phyloP scores from a whole-genome alignment of 2,888 invertebrate genomes.

The Thecocarcelia acutangulata region DNA sequence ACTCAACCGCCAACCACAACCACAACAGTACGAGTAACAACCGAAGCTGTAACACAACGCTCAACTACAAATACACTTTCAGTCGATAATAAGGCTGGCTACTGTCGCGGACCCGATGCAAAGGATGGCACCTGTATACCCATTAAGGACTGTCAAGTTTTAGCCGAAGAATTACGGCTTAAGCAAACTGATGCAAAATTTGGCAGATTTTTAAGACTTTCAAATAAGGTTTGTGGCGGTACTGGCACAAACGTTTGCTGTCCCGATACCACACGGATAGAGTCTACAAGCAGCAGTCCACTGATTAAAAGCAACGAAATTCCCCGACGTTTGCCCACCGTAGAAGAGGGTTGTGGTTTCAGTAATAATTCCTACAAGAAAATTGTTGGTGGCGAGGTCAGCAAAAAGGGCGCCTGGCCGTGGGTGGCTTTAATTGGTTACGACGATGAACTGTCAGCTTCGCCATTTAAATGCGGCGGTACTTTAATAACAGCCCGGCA shows the following conservation, averaged over 20 bases:
- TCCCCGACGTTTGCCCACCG: slow-evolving; percentile 75
- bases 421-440: slow-evolving; percentile 91
- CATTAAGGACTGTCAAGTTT: slow-evolving; percentile 72
- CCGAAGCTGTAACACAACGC: slow-evolving; percentile 32
- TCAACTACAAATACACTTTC: slow-evolving; percentile 51
- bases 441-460: slow-evolving; percentile 80
- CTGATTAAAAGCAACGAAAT: slow-evolving; percentile 67
- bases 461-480: slow-evolving; percentile 83
- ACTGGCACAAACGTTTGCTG: slow-evolving; percentile 76
- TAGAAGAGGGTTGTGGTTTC: slow-evolving; percentile 85
- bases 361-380: slow-evolving; percentile 83
- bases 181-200: slow-evolving; percentile 74
- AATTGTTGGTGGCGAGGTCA: slow-evolving; percentile 88
- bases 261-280: slow-evolving; percentile 70
- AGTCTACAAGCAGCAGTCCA: slow-evolving; percentile 47
- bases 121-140: slow-evolving; percentile 75
- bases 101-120: slow-evolving; percentile 73
- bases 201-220: slow-evolving; percentile 73
- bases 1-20: slow-evolving; percentile 48
- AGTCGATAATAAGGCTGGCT: slow-evolving; percentile 63
- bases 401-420: slow-evolving; percentile 88
- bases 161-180: slow-evolving; percentile 72
- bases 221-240: slow-evolving; percentile 75
- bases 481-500: slow-evolving; percentile 82
- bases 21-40: slow-evolving; percentile 44